Percentiles rank a stretch among this genome's conserved stretches.
Conservation (phyloP, 2,888 invertebrate species). For the Syrista parreyssii region DNA sequence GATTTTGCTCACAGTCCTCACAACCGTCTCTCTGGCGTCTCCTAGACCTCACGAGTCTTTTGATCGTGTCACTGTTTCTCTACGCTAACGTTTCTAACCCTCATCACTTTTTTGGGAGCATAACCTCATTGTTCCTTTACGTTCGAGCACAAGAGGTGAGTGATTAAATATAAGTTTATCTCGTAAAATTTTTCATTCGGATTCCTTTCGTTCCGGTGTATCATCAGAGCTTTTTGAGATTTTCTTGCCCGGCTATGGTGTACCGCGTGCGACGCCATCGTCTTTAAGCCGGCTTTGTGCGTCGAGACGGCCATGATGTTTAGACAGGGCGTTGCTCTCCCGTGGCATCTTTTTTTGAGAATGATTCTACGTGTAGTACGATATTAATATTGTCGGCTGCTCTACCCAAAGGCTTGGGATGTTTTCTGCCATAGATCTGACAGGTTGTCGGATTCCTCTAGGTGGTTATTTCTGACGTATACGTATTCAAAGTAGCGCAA, state of each 20-base stretch:
- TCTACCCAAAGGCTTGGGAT: not conserved
- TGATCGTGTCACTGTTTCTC: not conserved
- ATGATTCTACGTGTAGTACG: not conserved
- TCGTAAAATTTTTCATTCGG: not conserved
- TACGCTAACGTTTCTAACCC: not conserved
- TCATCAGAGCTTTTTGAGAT: not conserved
- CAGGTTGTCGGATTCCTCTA: constrained; percentile 50
- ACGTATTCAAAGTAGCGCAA: constrained; percentile 23
- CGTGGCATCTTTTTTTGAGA: constrained; percentile 17
- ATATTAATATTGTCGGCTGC: not conserved
- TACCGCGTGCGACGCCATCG: not conserved
- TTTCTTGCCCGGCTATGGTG: not conserved
- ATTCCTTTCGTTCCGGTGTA: too few species aligned
- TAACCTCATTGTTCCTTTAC: not conserved
- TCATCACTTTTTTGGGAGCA: not conserved
- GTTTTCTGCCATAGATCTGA: constrained; percentile 32
- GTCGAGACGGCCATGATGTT: constrained; percentile 52
- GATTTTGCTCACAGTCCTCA: constrained; percentile 57
- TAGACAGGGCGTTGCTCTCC: constrained; percentile 55
- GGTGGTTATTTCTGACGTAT: constrained; percentile 46
- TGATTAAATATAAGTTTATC: not conserved
- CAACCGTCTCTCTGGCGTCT: constrained; percentile 30
- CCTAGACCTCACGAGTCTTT: not conserved
- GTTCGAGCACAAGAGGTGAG: not conserved
- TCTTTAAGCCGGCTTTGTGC: constrained; percentile 27